phyloP scores from a whole-genome alignment of 2,888 invertebrate species.

The Lacanobia wlatinum region DNA sequence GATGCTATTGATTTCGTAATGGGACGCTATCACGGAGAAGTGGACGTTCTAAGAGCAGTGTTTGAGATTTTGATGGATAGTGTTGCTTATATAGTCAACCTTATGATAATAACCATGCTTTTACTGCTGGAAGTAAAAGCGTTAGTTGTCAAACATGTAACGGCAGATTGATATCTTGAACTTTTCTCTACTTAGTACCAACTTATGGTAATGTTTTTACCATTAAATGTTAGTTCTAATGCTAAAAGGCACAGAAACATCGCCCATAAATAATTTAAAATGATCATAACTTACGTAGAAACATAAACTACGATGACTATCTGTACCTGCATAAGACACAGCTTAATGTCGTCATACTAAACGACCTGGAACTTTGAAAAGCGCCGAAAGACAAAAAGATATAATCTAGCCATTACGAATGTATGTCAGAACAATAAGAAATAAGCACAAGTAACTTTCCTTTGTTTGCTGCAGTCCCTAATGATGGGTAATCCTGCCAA shows the following conservation, averaged over 20 bases:
- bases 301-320: constrained; percentile 31
- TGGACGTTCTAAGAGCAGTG: constrained; percentile 37
- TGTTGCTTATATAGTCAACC: background rate
- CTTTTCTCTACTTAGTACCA: constrained; percentile 19
- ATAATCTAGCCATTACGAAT: constrained; percentile 62
- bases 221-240: constrained; percentile 30
- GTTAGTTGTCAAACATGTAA: background rate
- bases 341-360: constrained; percentile 40
- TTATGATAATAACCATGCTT: background rate
- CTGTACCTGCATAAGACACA: constrained; percentile 30
- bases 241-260: constrained; percentile 26
- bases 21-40: constrained; percentile 40
- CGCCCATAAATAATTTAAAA: constrained; percentile 45
- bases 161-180: constrained; percentile 18
- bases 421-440: constrained; percentile 53
- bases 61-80: constrained; percentile 36
- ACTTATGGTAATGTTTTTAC: constrained; percentile 17
- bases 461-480: constrained; percentile 74
- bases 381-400: constrained; percentile 41
- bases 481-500: constrained; percentile 77
- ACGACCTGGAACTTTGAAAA: constrained; percentile 46
- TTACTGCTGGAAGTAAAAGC: background rate
- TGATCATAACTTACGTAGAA: constrained; percentile 40
- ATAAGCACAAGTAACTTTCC: constrained; percentile 61
- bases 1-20: constrained; percentile 57